Evolutionary conservation across 1,140 invertebrate species (phyloP).

Genomic region (Eufriesea mexicana): DNA sequence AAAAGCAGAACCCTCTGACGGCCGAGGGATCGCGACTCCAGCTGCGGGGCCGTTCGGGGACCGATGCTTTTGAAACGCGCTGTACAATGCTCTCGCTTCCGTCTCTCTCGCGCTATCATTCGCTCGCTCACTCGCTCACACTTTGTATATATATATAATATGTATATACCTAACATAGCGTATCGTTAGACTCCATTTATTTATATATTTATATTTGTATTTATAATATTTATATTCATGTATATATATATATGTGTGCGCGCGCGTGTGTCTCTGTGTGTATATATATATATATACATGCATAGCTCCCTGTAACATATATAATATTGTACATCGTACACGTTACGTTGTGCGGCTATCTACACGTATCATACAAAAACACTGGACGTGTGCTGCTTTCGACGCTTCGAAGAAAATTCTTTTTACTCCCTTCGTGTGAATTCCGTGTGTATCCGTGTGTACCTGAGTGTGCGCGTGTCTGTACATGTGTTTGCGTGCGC

Average conservation of each 20-base stretch:
- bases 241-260: slow-evolving; percentile 63
- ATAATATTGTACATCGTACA: slow-evolving; percentile 79
- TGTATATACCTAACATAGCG: slow-evolving; percentile 66
- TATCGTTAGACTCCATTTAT: slow-evolving; percentile 76
- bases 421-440: neutral
- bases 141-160: slow-evolving; percentile 44
- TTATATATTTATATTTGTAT: slow-evolving; percentile 65
- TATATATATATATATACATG: slow-evolving; percentile 70
- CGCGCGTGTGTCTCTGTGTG: neutral
- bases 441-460: slow-evolving; percentile 3
- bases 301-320: slow-evolving; percentile 79
- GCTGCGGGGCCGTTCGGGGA: neutral
- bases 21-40: neutral
- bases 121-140: slow-evolving; percentile 9
- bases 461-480: neutral
- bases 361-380: slow-evolving; percentile 81
- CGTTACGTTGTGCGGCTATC: slow-evolving; percentile 79
- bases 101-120: slow-evolving; percentile 2
- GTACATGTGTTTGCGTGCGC: neutral
- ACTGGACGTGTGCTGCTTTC: slow-evolving; percentile 60
- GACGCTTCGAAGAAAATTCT: slow-evolving; percentile 46
- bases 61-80: slow-evolving; percentile 57
- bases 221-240: slow-evolving; percentile 64
- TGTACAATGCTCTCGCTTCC: slow-evolving; percentile 43
- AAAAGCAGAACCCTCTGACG: slow-evolving; percentile 19